These are phyloP conservation scores for Pelvicachromis taeniatus DNA, from an alignment of 2,113 vertebrate genomes.

Conservation along the genomic window DNA sequence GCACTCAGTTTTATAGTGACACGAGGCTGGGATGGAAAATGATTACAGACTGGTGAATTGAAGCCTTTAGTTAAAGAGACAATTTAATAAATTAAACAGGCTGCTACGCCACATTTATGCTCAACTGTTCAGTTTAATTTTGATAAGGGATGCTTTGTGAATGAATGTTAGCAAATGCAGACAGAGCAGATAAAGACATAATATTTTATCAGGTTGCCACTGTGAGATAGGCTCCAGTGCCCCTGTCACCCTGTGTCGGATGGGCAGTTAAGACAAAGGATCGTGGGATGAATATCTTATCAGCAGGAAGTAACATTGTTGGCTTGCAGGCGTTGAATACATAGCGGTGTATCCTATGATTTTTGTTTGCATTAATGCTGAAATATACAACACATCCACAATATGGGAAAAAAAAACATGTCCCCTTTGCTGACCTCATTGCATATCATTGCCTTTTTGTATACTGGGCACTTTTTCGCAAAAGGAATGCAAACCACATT, in stretches of 20 bases:
- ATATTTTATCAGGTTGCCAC: not conserved
- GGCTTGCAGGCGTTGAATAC: not conserved
- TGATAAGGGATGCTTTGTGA: not conserved
- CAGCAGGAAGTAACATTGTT: not conserved
- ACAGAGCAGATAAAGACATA: not conserved
- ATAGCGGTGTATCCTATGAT: fast-evolving
- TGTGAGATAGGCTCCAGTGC: not conserved
- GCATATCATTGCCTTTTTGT: constrained; percentile 13
- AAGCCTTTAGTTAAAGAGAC: not conserved
- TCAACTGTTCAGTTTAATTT: not conserved
- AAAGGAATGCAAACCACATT: constrained; percentile 41
- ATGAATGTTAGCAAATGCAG: not conserved
- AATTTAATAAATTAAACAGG: not conserved
- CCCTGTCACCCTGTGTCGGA: not conserved
- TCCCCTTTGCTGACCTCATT: constrained; percentile 11
- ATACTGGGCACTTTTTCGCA: constrained; percentile 20
- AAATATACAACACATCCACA: not conserved
- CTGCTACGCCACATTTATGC: not conserved
- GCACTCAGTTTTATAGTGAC: not conserved
- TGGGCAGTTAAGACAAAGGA: not conserved
- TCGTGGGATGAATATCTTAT: not conserved
- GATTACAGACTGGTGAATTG: not conserved
- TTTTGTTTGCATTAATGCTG: not conserved
- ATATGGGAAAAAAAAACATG: too few species aligned
- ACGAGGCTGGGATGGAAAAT: not conserved